Base-by-base conservation (phyloP, 2,888 invertebrate genomes). In the Phengaris alcon region DNA sequence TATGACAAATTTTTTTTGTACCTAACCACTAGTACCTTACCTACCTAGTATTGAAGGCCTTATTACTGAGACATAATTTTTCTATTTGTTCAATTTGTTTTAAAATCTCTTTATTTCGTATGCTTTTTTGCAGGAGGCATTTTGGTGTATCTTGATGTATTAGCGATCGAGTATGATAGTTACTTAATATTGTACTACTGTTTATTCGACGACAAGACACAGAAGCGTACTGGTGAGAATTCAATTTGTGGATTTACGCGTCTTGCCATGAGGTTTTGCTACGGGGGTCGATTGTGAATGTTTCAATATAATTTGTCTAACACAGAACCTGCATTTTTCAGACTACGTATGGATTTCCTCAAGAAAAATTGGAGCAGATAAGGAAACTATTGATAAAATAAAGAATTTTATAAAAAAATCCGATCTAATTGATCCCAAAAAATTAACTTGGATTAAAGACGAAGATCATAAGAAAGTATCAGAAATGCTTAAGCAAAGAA, bases 191-290 rank as follows among this genome's bases (percentile, higher is more conserved):
- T 69, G 15, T 69, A 69, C 69, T 48, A 69, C 48, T 69, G 69
- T 6, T 1, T 69, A 48, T 69, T 48, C 15, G 69, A 69, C 22
- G 69, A 69, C n/a, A 69, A 69, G 15, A 48, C 69, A 9, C 46
- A 69, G 15, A 69, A 69, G n/a, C 69, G 69, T 5, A 69, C 44
- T n/a, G 69, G 69, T 69, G 12, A 69, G 48, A 35, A 64, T 64
- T 64, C 5, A 64, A 35, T 35, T 35, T 35, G 35, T 35, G 35
- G 35, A 35, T 35, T 35, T 35, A 35, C 35, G 35, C 35, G 35
- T 35, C 3, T 35, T 35, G 3, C 35, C 35, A 35, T 35, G 3
- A 35, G 35, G 3, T 3, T 3, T 35, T 3, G 3, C 3, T 35
- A 35, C 35, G 3, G 35, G 35, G 35, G 35, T 35, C 35, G 35